phyloP scores from a whole-genome alignment of 2,113 vertebrate genomes.

The Glaucidium brasilianum region DNA sequence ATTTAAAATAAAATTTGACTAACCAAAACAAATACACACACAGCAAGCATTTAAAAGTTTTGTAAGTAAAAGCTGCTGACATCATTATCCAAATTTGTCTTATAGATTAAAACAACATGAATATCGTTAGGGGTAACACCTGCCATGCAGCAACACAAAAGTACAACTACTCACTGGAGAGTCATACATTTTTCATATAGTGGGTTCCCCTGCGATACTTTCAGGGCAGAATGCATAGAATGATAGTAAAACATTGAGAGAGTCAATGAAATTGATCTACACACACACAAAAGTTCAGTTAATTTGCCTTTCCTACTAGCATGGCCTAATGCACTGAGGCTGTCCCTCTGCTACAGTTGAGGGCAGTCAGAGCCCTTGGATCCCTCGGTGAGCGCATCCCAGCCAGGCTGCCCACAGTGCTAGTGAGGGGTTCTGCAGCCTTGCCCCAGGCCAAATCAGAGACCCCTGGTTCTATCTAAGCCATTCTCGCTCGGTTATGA shows the following conservation, averaged over 20 bases:
- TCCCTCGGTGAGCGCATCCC: fast-evolving
- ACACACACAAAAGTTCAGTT: not conserved
- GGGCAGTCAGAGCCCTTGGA: not conserved
- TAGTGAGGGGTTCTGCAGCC: not conserved
- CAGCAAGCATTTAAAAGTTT: not conserved
- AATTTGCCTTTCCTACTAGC: not conserved
- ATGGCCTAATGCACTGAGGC: fast-evolving
- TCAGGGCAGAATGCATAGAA: not conserved
- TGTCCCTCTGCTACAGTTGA: not conserved
- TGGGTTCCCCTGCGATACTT: not conserved
- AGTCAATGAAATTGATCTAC: not conserved
- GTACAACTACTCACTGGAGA: not conserved
- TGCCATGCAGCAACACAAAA: not conserved
- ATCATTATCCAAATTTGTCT: not conserved
- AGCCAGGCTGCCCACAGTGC: not conserved
- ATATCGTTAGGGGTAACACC: not conserved
- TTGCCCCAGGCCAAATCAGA: not conserved
- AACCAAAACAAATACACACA: not conserved
- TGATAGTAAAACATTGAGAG: not conserved
- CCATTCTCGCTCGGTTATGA: not conserved
- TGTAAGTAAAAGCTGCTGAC: not conserved
- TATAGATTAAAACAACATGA: not conserved
- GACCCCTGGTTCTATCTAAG: not conserved
- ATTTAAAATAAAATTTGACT: not conserved
- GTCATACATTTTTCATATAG: not conserved